These are phyloP conservation scores for Trilocha varians DNA, from an alignment of 2,888 invertebrate species.

Conservation along the genomic window DNA sequence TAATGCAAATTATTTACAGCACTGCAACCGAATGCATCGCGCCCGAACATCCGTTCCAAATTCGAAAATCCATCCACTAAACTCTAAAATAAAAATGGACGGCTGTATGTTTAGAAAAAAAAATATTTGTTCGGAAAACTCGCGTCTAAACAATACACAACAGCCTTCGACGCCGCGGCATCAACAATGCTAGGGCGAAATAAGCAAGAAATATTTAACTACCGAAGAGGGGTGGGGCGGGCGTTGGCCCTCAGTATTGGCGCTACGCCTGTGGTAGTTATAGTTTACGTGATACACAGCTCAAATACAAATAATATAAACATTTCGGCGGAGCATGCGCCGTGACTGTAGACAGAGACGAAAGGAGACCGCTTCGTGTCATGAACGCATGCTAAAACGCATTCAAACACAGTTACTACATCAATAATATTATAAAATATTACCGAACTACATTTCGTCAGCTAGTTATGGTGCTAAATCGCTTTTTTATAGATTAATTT, in stretches of 20 bases:
- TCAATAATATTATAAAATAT: constrained; percentile 23
- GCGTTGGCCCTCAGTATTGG: constrained; percentile 69
- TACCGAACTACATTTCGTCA: constrained; percentile 33
- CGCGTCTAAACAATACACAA: constrained; percentile 70
- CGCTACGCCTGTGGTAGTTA: constrained; percentile 73
- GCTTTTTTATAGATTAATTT: constrained; percentile 67
- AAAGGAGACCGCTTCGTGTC: constrained; percentile 21
- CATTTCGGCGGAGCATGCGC: constrained; percentile 71
- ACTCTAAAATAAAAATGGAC: constrained; percentile 10
- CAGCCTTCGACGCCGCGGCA: constrained; percentile 65
- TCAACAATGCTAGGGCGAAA: constrained; percentile 74
- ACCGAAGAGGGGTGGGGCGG: constrained; percentile 66
- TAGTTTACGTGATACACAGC: constrained; percentile 75
- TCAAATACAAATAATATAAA: constrained; percentile 76
- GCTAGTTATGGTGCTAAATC: constrained; percentile 44
- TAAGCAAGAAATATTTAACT: constrained; percentile 76
- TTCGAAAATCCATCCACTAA: constrained; percentile 10
- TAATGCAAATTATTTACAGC: constrained; percentile 66
- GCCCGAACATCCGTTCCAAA: constrained; percentile 11
- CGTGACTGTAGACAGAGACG: constrained; percentile 50
- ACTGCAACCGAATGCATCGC: constrained; percentile 53
- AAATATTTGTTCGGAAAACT: constrained; percentile 50
- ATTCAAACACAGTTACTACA: constrained; percentile 16
- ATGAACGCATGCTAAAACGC: constrained; percentile 16
- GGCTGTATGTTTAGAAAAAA: constrained; percentile 29